phyloP scores from a whole-genome alignment of 1,140 invertebrate genomes.

The Calephelis virginiensis region DNA sequence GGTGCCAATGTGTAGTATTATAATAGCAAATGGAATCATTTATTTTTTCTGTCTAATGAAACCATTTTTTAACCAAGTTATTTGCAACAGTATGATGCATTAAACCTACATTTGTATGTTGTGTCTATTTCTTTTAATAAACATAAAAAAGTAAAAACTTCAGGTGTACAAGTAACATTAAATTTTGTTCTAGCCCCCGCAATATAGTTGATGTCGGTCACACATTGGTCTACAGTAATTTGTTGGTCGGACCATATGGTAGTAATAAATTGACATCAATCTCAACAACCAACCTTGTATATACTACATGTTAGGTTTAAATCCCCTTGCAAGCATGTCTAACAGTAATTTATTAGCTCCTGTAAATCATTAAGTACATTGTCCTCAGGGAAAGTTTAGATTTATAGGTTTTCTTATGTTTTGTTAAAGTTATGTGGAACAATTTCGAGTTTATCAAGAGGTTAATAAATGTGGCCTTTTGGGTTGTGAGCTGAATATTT shows the following conservation, averaged over 20 bases:
- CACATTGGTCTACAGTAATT: conserved; percentile 13
- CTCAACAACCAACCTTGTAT: background rate
- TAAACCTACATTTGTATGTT: too few species aligned
- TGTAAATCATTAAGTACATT: conserved; percentile 18
- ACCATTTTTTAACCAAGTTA: too few species aligned
- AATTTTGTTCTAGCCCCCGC: conserved; percentile 8
- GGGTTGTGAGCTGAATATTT: conserved; percentile 1
- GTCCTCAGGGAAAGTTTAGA: conserved; percentile 15
- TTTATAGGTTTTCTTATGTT: conserved; percentile 17
- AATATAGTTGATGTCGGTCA: conserved; percentile 15
- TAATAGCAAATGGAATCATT: too few species aligned
- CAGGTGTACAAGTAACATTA: background rate
- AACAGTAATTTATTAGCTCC: conserved; percentile 12
- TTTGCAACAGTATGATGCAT: too few species aligned
- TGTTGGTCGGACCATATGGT: conserved; percentile 15
- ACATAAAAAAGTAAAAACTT: too few species aligned
- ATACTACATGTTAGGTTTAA: background rate
- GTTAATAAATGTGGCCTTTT: conserved; percentile 4
- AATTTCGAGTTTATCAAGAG: conserved; percentile 11
- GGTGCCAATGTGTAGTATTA: too few species aligned
- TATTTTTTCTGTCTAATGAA: too few species aligned
- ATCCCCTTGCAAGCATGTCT: background rate
- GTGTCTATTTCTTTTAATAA: too few species aligned
- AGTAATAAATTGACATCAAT: background rate
- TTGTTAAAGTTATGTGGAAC: conserved; percentile 9